These are phyloP conservation scores for Indicator indicator DNA, from an alignment of 2,113 vertebrate genomes.

Conservation along the genomic window DNA sequence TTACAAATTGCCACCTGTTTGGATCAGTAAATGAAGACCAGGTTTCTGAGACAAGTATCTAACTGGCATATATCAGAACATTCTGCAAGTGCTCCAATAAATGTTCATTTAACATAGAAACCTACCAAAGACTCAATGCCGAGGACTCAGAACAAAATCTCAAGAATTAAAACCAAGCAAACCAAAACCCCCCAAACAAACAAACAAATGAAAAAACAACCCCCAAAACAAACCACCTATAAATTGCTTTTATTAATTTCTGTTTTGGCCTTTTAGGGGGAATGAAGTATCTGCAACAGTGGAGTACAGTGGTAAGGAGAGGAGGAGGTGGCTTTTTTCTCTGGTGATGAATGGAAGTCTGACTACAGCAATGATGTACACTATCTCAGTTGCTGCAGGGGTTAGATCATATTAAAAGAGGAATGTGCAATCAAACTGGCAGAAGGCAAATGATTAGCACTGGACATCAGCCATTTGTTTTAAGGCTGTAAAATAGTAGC, in stretches of 20 bases:
- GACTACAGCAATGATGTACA: slow-evolving; percentile 44
- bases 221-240: neutral
- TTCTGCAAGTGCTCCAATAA: neutral
- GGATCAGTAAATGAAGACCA: neutral
- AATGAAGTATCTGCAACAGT: neutral
- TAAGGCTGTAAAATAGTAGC: neutral
- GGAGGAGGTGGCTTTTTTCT: neutral
- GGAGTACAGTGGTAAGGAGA: neutral
- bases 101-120: neutral
- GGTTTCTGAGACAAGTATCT: neutral
- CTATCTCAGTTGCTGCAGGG: slow-evolving; percentile 67
- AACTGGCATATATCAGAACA: neutral
- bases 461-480: slow-evolving; percentile 65
- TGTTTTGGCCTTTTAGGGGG: neutral
- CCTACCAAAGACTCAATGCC: neutral
- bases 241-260: neutral
- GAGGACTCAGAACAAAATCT: neutral
- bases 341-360: slow-evolving; percentile 63
- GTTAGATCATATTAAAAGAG: slow-evolving; percentile 69
- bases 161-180: neutral
- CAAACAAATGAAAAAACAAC: too few relatives aligned
- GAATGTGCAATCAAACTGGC: slow-evolving; percentile 53
- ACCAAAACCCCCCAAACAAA: neutral
- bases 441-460: slow-evolving; percentile 63
- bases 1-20: neutral